Evolutionary conservation across 2,113 vertebrate species (phyloP), one percentile per base, ranked within the genome.

Genomic region (Anhinga rufa): DNA sequence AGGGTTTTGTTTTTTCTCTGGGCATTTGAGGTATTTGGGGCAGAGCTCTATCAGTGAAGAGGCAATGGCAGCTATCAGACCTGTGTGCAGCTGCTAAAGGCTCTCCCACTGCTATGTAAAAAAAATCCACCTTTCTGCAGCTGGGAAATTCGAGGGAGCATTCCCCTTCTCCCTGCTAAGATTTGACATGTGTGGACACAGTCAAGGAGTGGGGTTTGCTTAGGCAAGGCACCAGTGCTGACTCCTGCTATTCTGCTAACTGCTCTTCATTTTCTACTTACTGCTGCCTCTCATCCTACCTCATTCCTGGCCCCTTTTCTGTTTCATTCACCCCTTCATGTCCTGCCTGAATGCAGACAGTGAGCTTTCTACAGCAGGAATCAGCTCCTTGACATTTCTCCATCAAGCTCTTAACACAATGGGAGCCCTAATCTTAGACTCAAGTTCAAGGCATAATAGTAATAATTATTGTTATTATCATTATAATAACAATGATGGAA

Each of bases 141-240:
- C 71, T 77, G 66, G 51, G 75, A 90, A 81, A 95, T 52, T 89
- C 25, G 79, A 92, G 78, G 75, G 82, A 97, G 55, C 70, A 32
- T 95, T 97, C 46, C 54, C 86, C 68, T 95, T 95, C 94, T 93
- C 85, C 70, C 86, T 42, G 78, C 83, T 3, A 84, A 95, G 86
- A 61, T 97, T 92, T 97, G 94, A 91, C 91, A 88, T 95, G 95
- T 92, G 92, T 97, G 95, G 95, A 97, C 96, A 96, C 70, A 96
- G 87, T 92, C 82, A 17, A 91, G 91, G 94, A 94, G 86, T 1
- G 4, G 76, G 95, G 91, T 96, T 97, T 96, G 94, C 94, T 96
- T 95, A 95, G 97, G 92, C 96, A 95, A 93, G 83, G 71, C 92
- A 95, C 81, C 89, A 90, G 93, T 82, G 95, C 91, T 94, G 89